Conservation (phyloP, 2,888 invertebrate species). For the Platycnemis pennipes region DNA sequence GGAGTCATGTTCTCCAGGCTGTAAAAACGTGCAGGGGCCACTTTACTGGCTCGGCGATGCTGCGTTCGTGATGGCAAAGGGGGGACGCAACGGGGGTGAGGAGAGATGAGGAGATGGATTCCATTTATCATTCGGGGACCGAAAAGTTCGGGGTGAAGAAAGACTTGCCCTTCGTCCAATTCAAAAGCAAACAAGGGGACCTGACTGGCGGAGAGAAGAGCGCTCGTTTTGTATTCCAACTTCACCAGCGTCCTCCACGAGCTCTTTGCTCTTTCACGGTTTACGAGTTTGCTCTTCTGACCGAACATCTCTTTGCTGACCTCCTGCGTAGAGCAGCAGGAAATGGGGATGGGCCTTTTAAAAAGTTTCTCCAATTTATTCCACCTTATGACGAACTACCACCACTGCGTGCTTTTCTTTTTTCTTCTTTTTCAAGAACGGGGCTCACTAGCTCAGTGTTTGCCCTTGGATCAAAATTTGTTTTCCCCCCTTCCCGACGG, state of each 20-base stretch:
- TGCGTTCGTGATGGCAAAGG: neutral
- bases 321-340: neutral
- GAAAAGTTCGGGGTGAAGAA: neutral
- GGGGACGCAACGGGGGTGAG: neutral
- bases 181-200: constrained; percentile 33
- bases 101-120: neutral
- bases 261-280: constrained; percentile 7
- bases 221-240: constrained; percentile 20
- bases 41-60: neutral
- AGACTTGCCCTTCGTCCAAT: constrained; percentile 27
- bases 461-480: neutral
- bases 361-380: neutral
- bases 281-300: neutral
- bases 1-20: neutral
- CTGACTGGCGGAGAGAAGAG: neutral
- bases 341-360: neutral
- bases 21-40: neutral
- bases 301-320: neutral
- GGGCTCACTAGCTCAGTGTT: neutral
- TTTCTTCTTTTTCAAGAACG: neutral
- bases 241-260: neutral
- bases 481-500: neutral
- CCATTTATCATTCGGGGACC: neutral
- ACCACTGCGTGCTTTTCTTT: neutral
- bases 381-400: neutral